phyloP scores from a whole-genome alignment of 2,113 vertebrate species.

The Phasianus colchicus region DNA sequence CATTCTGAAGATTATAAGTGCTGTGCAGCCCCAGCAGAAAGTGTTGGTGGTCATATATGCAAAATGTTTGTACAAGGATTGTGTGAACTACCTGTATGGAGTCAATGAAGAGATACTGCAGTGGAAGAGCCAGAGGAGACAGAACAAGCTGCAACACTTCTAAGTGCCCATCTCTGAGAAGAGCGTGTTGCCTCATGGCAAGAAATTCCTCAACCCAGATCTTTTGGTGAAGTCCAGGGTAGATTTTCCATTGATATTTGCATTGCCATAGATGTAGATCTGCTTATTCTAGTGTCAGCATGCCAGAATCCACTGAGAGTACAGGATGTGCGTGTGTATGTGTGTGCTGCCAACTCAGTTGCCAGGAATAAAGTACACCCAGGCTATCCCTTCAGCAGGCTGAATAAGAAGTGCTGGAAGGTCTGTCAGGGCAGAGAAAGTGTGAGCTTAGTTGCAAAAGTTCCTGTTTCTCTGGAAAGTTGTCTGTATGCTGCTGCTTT shows the following conservation, averaged over 20 bases:
- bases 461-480: neutral
- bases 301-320: neutral
- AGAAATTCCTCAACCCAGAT: neutral
- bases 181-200: accelerated
- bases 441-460: neutral
- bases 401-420: neutral
- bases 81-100: neutral
- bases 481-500: neutral
- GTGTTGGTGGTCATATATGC: neutral
- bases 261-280: neutral
- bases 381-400: neutral
- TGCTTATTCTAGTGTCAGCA: neutral
- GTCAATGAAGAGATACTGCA: neutral
- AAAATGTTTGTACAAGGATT: neutral
- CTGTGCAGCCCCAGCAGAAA: neutral
- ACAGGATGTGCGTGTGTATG: accelerated
- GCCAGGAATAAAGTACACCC: neutral
- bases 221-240: neutral
- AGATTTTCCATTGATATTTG: neutral
- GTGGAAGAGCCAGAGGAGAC: accelerated
- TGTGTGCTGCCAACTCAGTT: neutral
- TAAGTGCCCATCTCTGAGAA: neutral
- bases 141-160: accelerated
- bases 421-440: neutral
- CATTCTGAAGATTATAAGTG: accelerated